Percentiles rank a stretch among this genome's conserved stretches.
Conservation (phyloP, 2,797 vertebrate species). For the Aratinga solstitialis region DNA sequence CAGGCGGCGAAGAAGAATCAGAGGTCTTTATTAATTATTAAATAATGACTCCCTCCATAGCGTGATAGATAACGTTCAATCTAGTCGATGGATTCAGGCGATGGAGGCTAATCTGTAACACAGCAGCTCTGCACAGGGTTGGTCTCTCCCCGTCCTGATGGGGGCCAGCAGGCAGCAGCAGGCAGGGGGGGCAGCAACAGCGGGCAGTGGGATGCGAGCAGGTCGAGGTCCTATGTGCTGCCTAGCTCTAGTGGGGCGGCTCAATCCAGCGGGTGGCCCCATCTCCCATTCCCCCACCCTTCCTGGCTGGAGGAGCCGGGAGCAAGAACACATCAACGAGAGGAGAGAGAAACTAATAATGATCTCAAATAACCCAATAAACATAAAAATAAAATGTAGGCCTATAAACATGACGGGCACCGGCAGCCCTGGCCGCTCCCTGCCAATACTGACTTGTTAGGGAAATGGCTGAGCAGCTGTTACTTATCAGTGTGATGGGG, state of each 20-base stretch:
- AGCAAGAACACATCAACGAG: conserved; percentile 56
- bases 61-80: conserved; percentile 74
- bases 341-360: conserved; percentile 68
- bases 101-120: conserved; percentile 60
- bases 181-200: not conserved
- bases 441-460: conserved; percentile 57
- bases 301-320: not conserved
- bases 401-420: conserved; percentile 61
- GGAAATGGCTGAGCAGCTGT: conserved; percentile 64
- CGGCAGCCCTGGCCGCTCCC: conserved; percentile 44
- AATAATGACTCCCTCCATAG: conserved; percentile 75
- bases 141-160: not conserved
- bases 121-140: not conserved
- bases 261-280: not conserved
- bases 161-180: not conserved
- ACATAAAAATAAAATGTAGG: conserved; percentile 68
- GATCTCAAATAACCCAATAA: conserved; percentile 71
- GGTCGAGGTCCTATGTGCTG: fast-evolving
- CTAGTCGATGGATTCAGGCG: conserved; percentile 53
- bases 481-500: conserved; percentile 63
- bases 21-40: conserved; percentile 93
- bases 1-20: conserved; percentile 66
- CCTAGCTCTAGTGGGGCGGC: not conserved
- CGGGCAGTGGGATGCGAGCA: fast-evolving
- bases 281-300: not conserved